phyloP scores from a whole-genome alignment of 2,888 invertebrate species.

The Fragum fragum region DNA sequence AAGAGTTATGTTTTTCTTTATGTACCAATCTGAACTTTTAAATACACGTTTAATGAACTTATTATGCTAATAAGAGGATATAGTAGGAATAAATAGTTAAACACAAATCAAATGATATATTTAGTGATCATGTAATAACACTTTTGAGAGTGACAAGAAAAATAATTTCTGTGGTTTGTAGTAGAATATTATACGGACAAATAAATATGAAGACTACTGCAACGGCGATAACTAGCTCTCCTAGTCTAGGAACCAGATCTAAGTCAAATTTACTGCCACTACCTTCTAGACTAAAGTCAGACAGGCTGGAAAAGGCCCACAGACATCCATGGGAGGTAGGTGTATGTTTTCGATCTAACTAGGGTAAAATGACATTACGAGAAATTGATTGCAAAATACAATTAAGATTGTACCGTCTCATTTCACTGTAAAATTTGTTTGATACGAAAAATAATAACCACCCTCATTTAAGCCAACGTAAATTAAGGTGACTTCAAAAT shows the following conservation, averaged over 20 bases:
- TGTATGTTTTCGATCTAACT: too few relatives aligned
- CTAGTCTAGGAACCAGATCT: constrained; percentile 11
- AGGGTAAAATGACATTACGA: too few relatives aligned
- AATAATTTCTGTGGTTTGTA: too few relatives aligned
- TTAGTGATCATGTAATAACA: not conserved
- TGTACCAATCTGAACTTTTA: constrained; percentile 24
- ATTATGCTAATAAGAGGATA: not conserved
- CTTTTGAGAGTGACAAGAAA: not conserved
- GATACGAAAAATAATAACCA: too few relatives aligned
- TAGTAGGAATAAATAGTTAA: not conserved
- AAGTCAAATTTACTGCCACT: constrained; percentile 32
- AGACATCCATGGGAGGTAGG: constrained; percentile 63
- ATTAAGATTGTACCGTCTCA: too few relatives aligned
- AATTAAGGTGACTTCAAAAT: too few relatives aligned
- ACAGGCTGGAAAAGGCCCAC: constrained; percentile 29
- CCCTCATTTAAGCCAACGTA: too few relatives aligned
- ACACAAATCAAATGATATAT: not conserved
- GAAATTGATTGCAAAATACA: too few relatives aligned
- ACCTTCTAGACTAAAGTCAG: constrained; percentile 42
- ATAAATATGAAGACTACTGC: constrained; percentile 44
- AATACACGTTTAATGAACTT: constrained; percentile 14
- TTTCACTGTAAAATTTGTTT: too few relatives aligned
- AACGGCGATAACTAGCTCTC: constrained; percentile 34
- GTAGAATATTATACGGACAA: not conserved
- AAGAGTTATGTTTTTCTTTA: constrained; percentile 31